phyloP scores from a whole-genome alignment of 2,888 invertebrate species.

The Neoascia interrupta region DNA sequence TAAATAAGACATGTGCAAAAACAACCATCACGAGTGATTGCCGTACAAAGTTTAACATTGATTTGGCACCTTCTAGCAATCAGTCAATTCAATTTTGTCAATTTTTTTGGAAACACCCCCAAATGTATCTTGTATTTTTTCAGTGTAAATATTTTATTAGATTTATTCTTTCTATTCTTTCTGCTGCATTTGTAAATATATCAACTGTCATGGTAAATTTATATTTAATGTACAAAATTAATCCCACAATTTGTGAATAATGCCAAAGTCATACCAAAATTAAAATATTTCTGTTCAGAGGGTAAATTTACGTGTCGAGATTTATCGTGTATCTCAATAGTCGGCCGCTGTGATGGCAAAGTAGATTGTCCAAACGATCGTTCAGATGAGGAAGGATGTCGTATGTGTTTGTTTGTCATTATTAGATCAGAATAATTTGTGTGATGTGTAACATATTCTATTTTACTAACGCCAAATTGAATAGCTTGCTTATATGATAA shows the following conservation, averaged over 20 bases:
- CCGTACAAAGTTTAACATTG: too few relatives aligned
- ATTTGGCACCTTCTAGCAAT: too few relatives aligned
- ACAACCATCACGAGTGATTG: too few relatives aligned
- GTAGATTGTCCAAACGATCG: constrained; percentile 86
- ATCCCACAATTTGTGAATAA: not conserved
- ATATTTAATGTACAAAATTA: not conserved
- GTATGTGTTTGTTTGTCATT: constrained; percentile 82
- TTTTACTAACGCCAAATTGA: constrained; percentile 63
- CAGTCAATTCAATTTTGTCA: not conserved
- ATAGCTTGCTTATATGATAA: constrained; percentile 85
- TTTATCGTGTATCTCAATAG: constrained; percentile 86
- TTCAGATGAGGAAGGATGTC: constrained; percentile 83
- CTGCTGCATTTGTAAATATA: constrained; percentile 52
- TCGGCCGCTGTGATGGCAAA: constrained; percentile 86
- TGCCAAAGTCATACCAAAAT: constrained; percentile 76
- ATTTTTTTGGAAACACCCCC: not conserved
- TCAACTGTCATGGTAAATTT: constrained; percentile 28
- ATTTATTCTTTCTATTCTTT: not conserved
- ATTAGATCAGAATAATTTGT: constrained; percentile 19
- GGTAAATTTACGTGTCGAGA: constrained; percentile 87
- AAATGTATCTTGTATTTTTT: not conserved
- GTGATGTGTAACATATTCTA: constrained; percentile 22
- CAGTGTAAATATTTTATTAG: constrained; percentile 1
- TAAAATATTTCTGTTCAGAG: constrained; percentile 78
- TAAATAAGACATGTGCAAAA: too few relatives aligned